These are phyloP conservation scores for Corvus cornix DNA, from an alignment of 2,113 vertebrate genomes.

Conservation along the genomic window DNA sequence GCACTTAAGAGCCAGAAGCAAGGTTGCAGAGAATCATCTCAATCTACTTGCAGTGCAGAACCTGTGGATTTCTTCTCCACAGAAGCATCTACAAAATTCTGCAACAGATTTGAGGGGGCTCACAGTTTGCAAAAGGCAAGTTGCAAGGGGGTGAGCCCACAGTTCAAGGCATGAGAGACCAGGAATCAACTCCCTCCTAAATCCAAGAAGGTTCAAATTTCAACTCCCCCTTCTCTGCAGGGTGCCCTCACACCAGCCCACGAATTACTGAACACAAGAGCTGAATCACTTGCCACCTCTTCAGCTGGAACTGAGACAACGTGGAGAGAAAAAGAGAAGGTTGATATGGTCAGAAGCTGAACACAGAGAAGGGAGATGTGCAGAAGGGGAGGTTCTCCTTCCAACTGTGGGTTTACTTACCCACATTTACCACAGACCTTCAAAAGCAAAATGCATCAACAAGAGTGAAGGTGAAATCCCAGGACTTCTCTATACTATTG, in stretches of 20 bases:
- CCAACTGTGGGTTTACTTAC: background rate
- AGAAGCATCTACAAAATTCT: background rate
- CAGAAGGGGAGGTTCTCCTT: background rate
- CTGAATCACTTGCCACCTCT: background rate
- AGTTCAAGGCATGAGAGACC: accelerated
- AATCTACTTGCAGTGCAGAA: background rate
- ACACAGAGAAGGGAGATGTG: background rate
- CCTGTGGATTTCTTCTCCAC: background rate
- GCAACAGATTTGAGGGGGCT: background rate
- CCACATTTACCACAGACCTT: background rate
- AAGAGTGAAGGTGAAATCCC: background rate
- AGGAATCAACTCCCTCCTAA: background rate
- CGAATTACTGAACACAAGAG: background rate
- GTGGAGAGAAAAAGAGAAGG: background rate
- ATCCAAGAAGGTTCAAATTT: background rate
- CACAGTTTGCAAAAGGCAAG: background rate
- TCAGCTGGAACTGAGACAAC: background rate
- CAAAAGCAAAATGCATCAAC: background rate
- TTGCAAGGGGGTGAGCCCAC: background rate
- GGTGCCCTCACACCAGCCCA: background rate
- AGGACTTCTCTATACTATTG: background rate
- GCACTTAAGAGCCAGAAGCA: background rate
- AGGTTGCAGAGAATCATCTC: background rate
- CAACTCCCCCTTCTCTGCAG: background rate
- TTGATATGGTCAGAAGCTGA: background rate